Percentiles rank a stretch among this genome's conserved stretches.
Conservation (phyloP, 2,797 vertebrate species). For the Pitangus sulphuratus region DNA sequence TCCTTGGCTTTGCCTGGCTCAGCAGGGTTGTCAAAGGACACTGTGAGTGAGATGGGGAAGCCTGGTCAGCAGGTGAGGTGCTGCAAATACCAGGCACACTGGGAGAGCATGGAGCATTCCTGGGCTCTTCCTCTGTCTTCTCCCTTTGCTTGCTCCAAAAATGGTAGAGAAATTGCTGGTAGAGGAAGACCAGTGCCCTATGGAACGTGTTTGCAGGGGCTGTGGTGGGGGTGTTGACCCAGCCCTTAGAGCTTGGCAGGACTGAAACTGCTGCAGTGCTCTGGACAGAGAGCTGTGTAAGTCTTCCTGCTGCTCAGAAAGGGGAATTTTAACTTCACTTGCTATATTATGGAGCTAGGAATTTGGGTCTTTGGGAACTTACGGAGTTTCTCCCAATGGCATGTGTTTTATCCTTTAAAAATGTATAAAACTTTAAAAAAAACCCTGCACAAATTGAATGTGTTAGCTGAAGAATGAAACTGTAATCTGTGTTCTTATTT, state of each 20-base stretch:
- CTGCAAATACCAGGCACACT: fast-evolving
- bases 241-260: fast-evolving
- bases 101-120: fast-evolving
- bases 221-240: background rate
- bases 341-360: fast-evolving
- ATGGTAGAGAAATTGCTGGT: background rate
- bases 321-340: background rate
- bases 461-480: background rate
- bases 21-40: background rate
- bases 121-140: background rate
- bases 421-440: background rate
- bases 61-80: background rate
- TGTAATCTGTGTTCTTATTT: slow-evolving; percentile 3
- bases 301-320: background rate
- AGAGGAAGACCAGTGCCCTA: background rate
- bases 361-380: background rate
- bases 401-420: background rate
- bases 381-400: fast-evolving
- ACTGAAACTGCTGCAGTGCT: fast-evolving
- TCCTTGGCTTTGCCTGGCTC: background rate
- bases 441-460: background rate
- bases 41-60: fast-evolving
- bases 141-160: background rate
- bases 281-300: background rate
- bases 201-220: fast-evolving